phyloP scores from a whole-genome alignment of 2,113 vertebrate species.

The Eleginops maclovinus region DNA sequence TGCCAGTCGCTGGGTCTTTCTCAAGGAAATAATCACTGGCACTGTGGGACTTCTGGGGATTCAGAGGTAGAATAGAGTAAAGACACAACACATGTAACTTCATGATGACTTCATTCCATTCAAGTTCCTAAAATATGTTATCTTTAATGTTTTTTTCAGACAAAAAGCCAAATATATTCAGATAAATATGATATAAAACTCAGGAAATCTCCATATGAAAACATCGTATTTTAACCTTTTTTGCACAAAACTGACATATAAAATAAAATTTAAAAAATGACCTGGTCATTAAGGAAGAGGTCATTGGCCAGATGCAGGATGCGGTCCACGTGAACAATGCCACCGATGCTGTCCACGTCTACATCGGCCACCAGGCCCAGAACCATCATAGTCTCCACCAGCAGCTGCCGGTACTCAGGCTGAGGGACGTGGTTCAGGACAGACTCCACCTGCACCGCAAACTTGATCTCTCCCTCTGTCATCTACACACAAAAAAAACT shows the following conservation, averaged over 20 bases:
- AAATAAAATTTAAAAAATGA: slow-evolving; percentile 50
- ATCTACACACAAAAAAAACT: slow-evolving; percentile 83
- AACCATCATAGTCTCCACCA: slow-evolving; percentile 95
- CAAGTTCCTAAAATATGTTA: too few relatives aligned
- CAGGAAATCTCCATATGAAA: too few relatives aligned
- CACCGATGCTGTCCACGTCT: slow-evolving; percentile 91
- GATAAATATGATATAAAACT: too few relatives aligned
- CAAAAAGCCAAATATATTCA: too few relatives aligned
- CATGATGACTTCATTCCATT: too few relatives aligned
- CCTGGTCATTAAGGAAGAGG: slow-evolving; percentile 94
- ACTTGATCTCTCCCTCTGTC: slow-evolving; percentile 97
- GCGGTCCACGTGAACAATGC: slow-evolving; percentile 90
- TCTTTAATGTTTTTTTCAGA: too few relatives aligned
- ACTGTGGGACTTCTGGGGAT: slow-evolving; percentile 87
- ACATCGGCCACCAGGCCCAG: slow-evolving; percentile 91
- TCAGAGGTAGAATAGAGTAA: slow-evolving; percentile 14
- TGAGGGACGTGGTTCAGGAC: slow-evolving; percentile 97
- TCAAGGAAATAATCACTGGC: slow-evolving; percentile 90
- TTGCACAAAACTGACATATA: too few relatives aligned
- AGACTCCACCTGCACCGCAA: slow-evolving; percentile 96
- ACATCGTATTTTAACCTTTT: too few relatives aligned
- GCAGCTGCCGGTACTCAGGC: slow-evolving; percentile 95
- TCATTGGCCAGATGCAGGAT: slow-evolving; percentile 95
- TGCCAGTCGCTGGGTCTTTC: slow-evolving; percentile 91
- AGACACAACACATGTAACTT: too few relatives aligned